Conservation (phyloP, 2,888 invertebrate genomes). For the Alentia gelatinosa region DNA sequence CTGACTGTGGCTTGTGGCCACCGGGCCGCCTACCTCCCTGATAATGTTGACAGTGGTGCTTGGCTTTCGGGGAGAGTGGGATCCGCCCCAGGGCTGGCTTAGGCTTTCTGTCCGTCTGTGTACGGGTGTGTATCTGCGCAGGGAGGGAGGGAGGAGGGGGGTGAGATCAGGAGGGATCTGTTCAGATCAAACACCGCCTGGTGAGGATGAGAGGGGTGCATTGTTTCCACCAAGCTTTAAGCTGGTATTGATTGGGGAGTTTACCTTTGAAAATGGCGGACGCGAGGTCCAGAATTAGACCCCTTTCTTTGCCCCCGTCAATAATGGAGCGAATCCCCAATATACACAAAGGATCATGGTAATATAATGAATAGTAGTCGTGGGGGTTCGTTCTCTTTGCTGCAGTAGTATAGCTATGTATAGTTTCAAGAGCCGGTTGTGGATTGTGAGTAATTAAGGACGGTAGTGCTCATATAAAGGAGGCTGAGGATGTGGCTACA, state of each 20-base stretch:
- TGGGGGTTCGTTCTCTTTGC: background rate
- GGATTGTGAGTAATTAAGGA: no score
- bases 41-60: background rate
- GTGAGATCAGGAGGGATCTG: background rate
- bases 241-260: background rate
- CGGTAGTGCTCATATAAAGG: no score
- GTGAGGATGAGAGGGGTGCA: background rate
- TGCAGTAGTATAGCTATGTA: background rate
- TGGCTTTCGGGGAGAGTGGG: background rate
- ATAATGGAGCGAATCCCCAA: background rate
- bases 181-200: background rate
- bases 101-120: background rate
- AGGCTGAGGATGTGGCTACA: no score
- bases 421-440: background rate
- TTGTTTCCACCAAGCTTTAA: slow-evolving; percentile 4
- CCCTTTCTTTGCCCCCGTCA: background rate
- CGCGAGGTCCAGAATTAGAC: background rate
- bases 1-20: background rate
- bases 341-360: background rate
- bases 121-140: no score
- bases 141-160: background rate
- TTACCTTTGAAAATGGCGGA: background rate
- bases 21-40: background rate
- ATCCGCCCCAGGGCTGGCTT: background rate
- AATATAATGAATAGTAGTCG: background rate